Base-by-base conservation (phyloP, 2,113 vertebrate genomes). In the Larimichthys polyactis region DNA sequence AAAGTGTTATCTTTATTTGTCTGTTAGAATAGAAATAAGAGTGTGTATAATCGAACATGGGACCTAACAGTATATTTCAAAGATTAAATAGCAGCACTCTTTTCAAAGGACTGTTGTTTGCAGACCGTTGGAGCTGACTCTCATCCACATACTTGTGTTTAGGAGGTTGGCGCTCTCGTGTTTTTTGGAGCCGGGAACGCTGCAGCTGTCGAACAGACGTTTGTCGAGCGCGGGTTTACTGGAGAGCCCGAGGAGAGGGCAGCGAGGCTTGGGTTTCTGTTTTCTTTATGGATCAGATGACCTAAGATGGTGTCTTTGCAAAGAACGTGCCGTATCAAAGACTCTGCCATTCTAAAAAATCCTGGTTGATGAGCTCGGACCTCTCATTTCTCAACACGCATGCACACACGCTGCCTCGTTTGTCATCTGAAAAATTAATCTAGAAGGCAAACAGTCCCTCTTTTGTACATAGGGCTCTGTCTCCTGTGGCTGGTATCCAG, bases 141-240 rank as follows among this genome's bases (percentile, higher is more conserved):
- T 90, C 62, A 22, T 89, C 73, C 86, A 76, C 89, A 90, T 91
- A 86, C 84, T 91, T 91, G 87, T 62, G 81, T 91, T 89, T 67
- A 76, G 81, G 79, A 88, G 88, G 72, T 90, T 90, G 88, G 90
- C 73, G 70, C 75, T 59, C 80, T 79, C 8, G 10, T 82, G 82
- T 86, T 86, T 86, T 85, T 86, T 79, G 82, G 87, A 90, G 77
- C 74, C 12, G 60, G 66, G 80, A 83, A 46, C 49, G 32, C 68
- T 71, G 87, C 94, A 94, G 93, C 94, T 94, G 92, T 92, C 72
- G 85, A 87, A 63, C 90, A 94, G 90, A 87, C 90, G 83, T 84
- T 85, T 85, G 81, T 85, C 40, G 81, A 87, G 64, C 74, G 32
- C 11, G 55, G 86, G 69, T 92, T 89, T 82, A 86, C 89, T 78